A percentile compares a stretch with the other conserved stretches of the same genome.
These are phyloP conservation scores for Nomada fucata DNA, from an alignment of 2,888 invertebrate genomes.

Conservation along the genomic window DNA sequence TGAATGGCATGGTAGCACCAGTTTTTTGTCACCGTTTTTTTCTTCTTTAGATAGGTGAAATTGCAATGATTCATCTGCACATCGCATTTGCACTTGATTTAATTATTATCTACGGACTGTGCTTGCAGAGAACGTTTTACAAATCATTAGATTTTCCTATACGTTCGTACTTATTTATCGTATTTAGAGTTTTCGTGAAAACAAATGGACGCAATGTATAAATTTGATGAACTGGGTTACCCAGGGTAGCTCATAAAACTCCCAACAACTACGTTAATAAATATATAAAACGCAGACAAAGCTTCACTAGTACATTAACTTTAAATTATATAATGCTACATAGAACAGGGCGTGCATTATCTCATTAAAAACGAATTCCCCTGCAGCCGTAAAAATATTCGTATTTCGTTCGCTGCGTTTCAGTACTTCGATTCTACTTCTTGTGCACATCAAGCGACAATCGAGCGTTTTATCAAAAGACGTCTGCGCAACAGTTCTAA, in stretches of 20 bases:
- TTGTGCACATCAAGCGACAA: background rate
- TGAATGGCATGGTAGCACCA: background rate
- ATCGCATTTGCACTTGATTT: background rate
- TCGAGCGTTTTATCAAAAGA: background rate
- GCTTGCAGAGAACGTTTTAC: background rate
- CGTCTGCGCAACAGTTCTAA: constrained; percentile 14
- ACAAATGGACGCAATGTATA: background rate
- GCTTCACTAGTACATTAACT: too few relatives aligned
- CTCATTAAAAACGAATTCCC: too few relatives aligned
- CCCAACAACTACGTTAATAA: background rate
- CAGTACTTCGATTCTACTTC: background rate
- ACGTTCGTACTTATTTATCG: too few relatives aligned
- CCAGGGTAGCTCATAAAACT: background rate
- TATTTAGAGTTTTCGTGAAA: background rate
- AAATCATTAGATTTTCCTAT: too few relatives aligned
- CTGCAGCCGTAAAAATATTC: too few relatives aligned
- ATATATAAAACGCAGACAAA: background rate
- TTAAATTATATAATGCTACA: too few relatives aligned
- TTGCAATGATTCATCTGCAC: background rate
- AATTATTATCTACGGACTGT: background rate
- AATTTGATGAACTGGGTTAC: background rate
- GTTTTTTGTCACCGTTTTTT: background rate
- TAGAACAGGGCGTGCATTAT: too few relatives aligned
- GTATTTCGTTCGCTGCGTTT: background rate
- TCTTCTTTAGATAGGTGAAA: background rate